Percentiles rank a stretch among this genome's conserved stretches.
These are phyloP conservation scores for Synergus laeviventris DNA, from an alignment of 2,888 invertebrate species.

Conservation along the genomic window DNA sequence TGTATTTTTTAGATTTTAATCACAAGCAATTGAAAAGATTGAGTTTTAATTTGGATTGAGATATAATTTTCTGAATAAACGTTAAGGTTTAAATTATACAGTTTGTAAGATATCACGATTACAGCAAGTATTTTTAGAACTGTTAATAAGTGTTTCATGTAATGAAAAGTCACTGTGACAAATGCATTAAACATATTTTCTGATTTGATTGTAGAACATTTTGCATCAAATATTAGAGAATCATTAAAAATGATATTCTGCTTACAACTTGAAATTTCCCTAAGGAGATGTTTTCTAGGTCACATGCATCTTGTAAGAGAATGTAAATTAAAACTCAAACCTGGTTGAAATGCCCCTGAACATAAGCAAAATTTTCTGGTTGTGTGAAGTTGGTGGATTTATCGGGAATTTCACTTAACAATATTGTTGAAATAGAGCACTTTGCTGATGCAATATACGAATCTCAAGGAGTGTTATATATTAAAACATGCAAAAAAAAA, in stretches of 20 bases:
- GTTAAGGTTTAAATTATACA: constrained; percentile 16
- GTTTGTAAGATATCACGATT: constrained; percentile 36
- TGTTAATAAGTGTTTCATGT: constrained; percentile 32
- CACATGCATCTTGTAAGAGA: background rate
- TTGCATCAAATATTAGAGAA: background rate
- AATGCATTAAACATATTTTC: constrained; percentile 39
- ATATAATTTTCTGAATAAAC: background rate
- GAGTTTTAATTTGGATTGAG: background rate
- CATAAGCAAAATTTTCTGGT: constrained; percentile 13
- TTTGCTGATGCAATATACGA: constrained; percentile 35
- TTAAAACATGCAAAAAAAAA: constrained; percentile 17
- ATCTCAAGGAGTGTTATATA: constrained; percentile 20
- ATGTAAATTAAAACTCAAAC: background rate
- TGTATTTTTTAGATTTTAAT: background rate
- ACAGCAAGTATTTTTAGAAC: constrained; percentile 36
- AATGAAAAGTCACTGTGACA: constrained; percentile 32
- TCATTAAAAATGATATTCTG: background rate
- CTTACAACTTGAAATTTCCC: background rate
- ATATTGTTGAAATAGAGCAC: constrained; percentile 37
- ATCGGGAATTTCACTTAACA: constrained; percentile 34
- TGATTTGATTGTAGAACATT: constrained; percentile 28
- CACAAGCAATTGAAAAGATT: background rate
- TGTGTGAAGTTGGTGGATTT: constrained; percentile 22
- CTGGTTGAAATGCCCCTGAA: background rate
- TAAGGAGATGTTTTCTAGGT: background rate